Conservation (phyloP, 2,888 invertebrate genomes). For the Spisula solida region DNA sequence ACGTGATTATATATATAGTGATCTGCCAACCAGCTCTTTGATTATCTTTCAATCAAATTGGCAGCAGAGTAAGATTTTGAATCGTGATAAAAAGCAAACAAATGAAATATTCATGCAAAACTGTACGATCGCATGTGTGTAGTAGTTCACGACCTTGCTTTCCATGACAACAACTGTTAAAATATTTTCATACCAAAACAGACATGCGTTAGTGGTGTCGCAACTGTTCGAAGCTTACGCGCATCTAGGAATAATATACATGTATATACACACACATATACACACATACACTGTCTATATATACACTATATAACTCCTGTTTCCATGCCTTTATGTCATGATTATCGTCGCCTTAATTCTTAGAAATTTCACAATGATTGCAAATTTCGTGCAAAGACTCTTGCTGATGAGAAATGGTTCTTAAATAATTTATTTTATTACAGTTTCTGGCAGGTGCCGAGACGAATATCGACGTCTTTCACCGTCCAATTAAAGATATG, state of each 20-base stretch:
- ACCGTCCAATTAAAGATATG: conserved; percentile 25
- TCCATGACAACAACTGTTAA: neutral
- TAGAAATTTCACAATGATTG: neutral
- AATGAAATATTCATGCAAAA: conserved; percentile 23
- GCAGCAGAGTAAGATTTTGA: neutral
- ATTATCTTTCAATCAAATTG: conserved; percentile 1
- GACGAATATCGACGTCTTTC: neutral
- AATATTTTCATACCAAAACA: neutral
- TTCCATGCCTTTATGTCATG: too few relatives aligned
- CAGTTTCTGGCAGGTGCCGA: conserved; percentile 52
- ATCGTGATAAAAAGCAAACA: conserved; percentile 12
- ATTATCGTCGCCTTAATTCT: neutral
- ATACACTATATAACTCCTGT: too few relatives aligned
- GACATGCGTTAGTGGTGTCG: neutral
- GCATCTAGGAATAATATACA: too few relatives aligned
- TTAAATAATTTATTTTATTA: conserved; percentile 57
- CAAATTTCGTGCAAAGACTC: conserved; percentile 5
- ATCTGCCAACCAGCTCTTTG: neutral
- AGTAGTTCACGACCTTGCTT: neutral
- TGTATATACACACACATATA: too few relatives aligned
- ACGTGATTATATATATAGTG: neutral
- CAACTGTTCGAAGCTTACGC: neutral
- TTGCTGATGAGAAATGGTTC: conserved; percentile 34
- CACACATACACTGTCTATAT: too few relatives aligned
- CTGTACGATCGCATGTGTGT: neutral